phyloP scores from a whole-genome alignment of 2,888 invertebrate genomes.

The Andrena flavipes region DNA sequence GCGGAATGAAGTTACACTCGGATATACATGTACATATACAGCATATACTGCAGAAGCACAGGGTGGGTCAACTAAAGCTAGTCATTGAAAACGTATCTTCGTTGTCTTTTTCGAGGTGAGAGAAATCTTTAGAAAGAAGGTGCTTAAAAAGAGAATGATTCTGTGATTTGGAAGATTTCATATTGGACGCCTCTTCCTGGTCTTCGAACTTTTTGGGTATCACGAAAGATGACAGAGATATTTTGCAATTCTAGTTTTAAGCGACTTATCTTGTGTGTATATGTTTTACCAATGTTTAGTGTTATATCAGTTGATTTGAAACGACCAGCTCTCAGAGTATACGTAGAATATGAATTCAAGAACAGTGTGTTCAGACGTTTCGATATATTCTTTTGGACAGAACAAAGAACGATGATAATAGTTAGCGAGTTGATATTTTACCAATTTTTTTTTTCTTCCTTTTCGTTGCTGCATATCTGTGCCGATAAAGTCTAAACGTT shows the following conservation, averaged over 20 bases:
- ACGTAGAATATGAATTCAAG: neutral
- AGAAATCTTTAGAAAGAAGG: neutral
- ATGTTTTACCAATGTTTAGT: neutral
- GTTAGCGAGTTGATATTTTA: neutral
- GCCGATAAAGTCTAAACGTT: neutral
- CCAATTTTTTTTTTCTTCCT: neutral
- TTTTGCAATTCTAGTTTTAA: neutral
- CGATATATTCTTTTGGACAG: neutral
- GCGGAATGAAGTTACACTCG: conserved; percentile 55
- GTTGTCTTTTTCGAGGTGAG: neutral
- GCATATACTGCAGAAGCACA: conserved; percentile 30
- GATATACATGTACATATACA: conserved; percentile 41
- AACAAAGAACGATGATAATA: neutral
- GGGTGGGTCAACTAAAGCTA: conserved; percentile 6
- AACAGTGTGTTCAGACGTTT: neutral
- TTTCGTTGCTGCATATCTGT: neutral
- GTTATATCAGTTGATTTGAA: neutral
- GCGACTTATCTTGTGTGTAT: neutral
- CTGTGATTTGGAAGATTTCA: too few relatives aligned
- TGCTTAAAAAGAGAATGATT: neutral
- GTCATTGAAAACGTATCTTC: neutral
- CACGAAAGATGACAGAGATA: neutral
- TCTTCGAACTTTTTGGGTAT: neutral
- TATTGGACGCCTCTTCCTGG: neutral
- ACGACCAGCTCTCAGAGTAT: neutral